These are phyloP conservation scores for Orchesellides sinensis DNA, from an alignment of 2,888 invertebrate genomes.

Conservation along the genomic window DNA sequence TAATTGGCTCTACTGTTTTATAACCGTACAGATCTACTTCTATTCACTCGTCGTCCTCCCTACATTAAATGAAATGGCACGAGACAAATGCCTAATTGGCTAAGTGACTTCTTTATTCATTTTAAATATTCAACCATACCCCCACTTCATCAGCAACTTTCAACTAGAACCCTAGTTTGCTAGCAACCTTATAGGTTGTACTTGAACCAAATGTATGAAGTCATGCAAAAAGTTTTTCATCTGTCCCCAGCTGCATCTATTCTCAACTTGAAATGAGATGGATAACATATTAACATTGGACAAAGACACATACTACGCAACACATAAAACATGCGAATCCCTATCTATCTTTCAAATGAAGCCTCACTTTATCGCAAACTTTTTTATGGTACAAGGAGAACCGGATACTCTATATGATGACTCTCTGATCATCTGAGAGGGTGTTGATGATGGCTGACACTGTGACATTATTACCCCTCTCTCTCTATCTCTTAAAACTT, in stretches of 20 bases:
- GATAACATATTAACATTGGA: too few relatives aligned
- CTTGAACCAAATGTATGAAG: not conserved
- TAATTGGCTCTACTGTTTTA: slow-evolving; percentile 24
- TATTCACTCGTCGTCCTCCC: too few relatives aligned
- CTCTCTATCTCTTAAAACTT: slow-evolving; percentile 18
- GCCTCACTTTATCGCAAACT: slow-evolving; percentile 2
- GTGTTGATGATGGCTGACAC: slow-evolving; percentile 21
- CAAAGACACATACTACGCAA: too few relatives aligned
- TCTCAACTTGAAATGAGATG: too few relatives aligned
- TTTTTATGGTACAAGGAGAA: slow-evolving; percentile 52
- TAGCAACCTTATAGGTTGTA: not conserved
- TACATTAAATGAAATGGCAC: slow-evolving; percentile 28
- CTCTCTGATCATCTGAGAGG: slow-evolving; percentile 13
- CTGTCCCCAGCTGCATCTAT: not conserved
- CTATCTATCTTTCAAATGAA: too few relatives aligned
- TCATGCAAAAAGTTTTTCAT: not conserved
- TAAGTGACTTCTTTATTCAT: not conserved
- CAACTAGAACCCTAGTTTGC: slow-evolving; percentile 35
- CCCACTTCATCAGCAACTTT: not conserved
- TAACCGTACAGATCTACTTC: too few relatives aligned
- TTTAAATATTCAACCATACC: not conserved
- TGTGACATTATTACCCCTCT: slow-evolving; percentile 1
- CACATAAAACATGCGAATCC: too few relatives aligned
- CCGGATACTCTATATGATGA: slow-evolving; percentile 21
- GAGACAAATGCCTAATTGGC: slow-evolving; percentile 42